Base-by-base conservation (phyloP, 2,113 vertebrate species). In the Salminus brasiliensis region DNA sequence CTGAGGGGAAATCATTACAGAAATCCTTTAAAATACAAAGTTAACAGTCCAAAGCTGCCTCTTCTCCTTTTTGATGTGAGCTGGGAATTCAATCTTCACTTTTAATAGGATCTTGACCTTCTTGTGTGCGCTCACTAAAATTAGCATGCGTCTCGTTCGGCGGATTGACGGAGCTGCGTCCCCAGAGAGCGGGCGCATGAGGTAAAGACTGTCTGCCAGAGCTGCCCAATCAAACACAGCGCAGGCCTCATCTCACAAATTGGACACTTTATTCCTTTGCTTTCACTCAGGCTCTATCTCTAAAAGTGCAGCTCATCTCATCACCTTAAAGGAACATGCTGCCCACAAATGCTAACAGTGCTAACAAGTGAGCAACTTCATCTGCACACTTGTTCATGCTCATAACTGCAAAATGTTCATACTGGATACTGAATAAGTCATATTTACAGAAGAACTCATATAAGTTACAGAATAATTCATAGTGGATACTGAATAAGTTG, bases 191-290 rank as follows among this genome's bases (percentile, higher is more conserved):
- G 3, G 34, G 34, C 36, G 43, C 34, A 62, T 32, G 59, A 52
- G 53, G 29, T 29, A 36, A 79, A 67, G 39, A 36, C 16, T n/a
- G 52, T 1, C 30, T 79, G 32, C 67, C 29, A 45, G 43, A 60
- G n/a, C 49, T 43, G 55, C 34, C 41, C 63, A 59, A 75, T 81
- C 79, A 79, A 71, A 63, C 23, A 79, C 30, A 72, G 21, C 41
- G 72, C 59, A 52, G 68, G 68, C 21, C 72, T 63, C 76, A 79
- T 79, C 76, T 72, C 68, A 72, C 67, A 72, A 79, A 79, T 72
- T 72, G 68, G 68, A 60, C 23, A 62, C 49, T 62, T 39, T 32
- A n/a, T n/a, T n/a, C 18, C 30, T 6, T 13, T 21, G 30, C 62
- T 65, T 36, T 65, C 32, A 36, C 30, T 10, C 6, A 39, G 21